These are phyloP conservation scores for Yponomeuta cagnagella DNA, from an alignment of 2,888 invertebrate species.

Conservation along the genomic window DNA sequence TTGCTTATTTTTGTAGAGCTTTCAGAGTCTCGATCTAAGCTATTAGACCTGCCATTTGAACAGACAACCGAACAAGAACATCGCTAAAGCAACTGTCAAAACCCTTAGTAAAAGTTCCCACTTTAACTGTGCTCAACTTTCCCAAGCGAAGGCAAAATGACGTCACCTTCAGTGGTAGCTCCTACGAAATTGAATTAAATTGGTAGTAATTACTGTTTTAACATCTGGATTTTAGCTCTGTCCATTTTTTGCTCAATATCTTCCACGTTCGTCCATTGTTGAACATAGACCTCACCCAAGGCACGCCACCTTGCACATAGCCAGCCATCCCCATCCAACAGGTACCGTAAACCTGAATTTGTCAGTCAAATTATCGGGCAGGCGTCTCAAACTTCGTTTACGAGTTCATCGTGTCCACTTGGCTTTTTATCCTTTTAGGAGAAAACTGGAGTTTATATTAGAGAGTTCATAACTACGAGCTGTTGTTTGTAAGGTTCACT, in stretches of 20 bases:
- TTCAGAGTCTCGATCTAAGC: not conserved
- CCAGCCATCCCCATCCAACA: too few relatives aligned
- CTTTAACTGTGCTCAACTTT: not conserved
- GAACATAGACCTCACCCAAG: too few relatives aligned
- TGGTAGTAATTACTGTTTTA: not conserved
- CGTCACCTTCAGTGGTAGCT: not conserved
- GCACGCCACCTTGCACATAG: too few relatives aligned
- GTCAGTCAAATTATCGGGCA: too few relatives aligned
- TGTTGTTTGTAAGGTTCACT: not conserved
- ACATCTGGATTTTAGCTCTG: too few relatives aligned
- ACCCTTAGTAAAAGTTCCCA: not conserved
- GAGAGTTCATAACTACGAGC: not conserved
- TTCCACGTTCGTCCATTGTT: too few relatives aligned
- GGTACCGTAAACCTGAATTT: too few relatives aligned
- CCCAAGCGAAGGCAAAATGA: not conserved
- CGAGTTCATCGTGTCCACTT: too few relatives aligned
- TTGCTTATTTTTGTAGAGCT: not conserved
- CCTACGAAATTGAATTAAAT: not conserved
- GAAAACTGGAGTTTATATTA: not conserved
- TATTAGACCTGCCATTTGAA: not conserved
- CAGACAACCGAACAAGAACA: not conserved
- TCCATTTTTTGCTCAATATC: too few relatives aligned
- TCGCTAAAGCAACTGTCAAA: not conserved
- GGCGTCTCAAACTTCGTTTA: too few relatives aligned
- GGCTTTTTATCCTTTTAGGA: too few relatives aligned